Percentiles rank a stretch among this genome's conserved stretches.
Evolutionary conservation across 2,113 vertebrate species (phyloP).

Genomic region (Caloenas nicobarica): DNA sequence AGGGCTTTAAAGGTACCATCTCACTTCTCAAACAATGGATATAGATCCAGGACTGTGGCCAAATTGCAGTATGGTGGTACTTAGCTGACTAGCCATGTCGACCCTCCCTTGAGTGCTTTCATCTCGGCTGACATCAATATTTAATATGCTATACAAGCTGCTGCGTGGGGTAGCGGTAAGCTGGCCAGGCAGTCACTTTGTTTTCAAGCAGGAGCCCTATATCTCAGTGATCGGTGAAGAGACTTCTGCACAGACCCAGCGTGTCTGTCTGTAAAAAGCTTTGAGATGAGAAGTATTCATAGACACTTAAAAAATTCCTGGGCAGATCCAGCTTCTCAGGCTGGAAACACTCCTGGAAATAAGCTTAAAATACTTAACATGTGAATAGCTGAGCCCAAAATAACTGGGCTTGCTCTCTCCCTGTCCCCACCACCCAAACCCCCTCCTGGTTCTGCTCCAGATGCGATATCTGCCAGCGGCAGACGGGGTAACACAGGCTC

Average conservation of each 20-base stretch:
- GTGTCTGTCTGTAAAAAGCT: background rate
- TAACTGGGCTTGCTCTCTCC: background rate
- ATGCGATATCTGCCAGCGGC: background rate
- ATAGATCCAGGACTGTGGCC: background rate
- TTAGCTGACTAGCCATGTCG: background rate
- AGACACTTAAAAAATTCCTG: background rate
- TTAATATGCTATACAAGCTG: background rate
- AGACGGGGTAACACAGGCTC: accelerated
- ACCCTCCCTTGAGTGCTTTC: background rate
- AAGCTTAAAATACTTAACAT: background rate
- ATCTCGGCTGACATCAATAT: background rate
- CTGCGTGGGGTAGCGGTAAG: background rate
- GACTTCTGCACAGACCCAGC: background rate
- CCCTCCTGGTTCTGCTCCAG: background rate
- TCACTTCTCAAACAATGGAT: background rate
- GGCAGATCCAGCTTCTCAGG: background rate
- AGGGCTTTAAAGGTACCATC: background rate
- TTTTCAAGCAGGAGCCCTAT: background rate
- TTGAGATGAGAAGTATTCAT: background rate
- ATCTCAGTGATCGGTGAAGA: background rate
- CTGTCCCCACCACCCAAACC: background rate
- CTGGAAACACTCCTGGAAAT: background rate
- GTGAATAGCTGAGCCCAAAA: background rate
- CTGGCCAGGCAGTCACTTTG: accelerated
- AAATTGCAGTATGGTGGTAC: background rate